phyloP scores from a whole-genome alignment of 2,797 vertebrate genomes.

The Glyptemys insculpta region DNA sequence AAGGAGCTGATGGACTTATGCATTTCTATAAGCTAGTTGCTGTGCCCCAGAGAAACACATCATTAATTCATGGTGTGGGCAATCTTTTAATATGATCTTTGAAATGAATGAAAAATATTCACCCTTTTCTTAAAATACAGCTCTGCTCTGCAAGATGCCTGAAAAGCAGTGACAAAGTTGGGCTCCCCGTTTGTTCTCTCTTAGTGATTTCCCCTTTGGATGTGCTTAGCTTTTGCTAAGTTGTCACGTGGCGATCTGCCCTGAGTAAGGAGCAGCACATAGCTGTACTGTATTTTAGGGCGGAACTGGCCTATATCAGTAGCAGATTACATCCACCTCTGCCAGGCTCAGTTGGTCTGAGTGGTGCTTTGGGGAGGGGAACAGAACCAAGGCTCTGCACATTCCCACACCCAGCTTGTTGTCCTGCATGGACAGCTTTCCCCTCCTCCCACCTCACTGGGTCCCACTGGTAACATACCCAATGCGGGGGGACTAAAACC shows the following conservation, averaged over 20 bases:
- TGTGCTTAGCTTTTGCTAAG: neutral
- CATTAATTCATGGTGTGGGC: neutral
- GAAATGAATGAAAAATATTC: neutral
- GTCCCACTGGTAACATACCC: too few relatives aligned
- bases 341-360: too few relatives aligned
- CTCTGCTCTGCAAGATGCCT: neutral
- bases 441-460: too few relatives aligned
- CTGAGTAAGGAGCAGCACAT: neutral
- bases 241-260: neutral
- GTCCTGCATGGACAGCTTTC: too few relatives aligned
- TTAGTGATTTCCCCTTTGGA: neutral
- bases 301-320: too few relatives aligned
- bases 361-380: too few relatives aligned
- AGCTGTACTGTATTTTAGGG: neutral
- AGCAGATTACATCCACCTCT: too few relatives aligned
- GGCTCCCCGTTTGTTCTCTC: neutral
- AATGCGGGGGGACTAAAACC: too few relatives aligned
- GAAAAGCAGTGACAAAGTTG: neutral
- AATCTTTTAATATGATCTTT: neutral
- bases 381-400: too few relatives aligned
- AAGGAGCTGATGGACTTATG: neutral
- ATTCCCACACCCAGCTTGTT: too few relatives aligned
- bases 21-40: neutral
- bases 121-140: neutral
- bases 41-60: neutral